Evolutionary conservation across 1,140 invertebrate genomes (phyloP), one percentile per base, ranked within the genome.

Genomic region (Rhopalosiphum padi): DNA sequence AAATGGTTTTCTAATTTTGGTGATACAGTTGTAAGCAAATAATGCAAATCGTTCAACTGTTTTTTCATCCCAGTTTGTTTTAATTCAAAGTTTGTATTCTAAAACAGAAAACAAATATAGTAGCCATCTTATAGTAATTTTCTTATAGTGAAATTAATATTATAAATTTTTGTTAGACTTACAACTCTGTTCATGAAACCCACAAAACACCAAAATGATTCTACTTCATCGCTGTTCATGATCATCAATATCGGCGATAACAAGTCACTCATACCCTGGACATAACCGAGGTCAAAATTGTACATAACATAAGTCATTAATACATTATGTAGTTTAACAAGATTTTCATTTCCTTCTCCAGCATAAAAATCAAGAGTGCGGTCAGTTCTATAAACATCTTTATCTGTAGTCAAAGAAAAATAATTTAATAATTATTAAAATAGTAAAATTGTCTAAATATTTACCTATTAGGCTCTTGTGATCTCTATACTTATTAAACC

Each of bases 281-380:
- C 98, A 94, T 98, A 98, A 94, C 99, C 99, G 94, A 99, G 96
- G 96, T 99, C 99, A 96, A 99, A 99, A 96, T 99, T 99, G 95
- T 99, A 99, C 99, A 99, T 99, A n/a, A 99, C 97, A 95, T 99
- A 99, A 0, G 99, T 99, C 98, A 99, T 99, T 4, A 99, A 96
- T 95, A 99, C 98, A 95, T 99, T 98, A 94, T 97, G 97, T 2
- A 99, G 95, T 37, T 97, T 96, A 93, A 96, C 95, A 53, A 99
- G 95, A 96, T 99, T 99, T 22, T 97, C 96, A 96, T 99, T 99
- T 94, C 98, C 97, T 94, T 99, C 98, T 2, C 98, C 98, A 48
- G 97, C 96, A 95, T 97, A 99, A 95, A 98, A 99, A 22, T 97
- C 96, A 95, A 99, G 97, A 11, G 97, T 98, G 94, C 99, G 96